Evolutionary conservation across 2,797 vertebrate species (phyloP), one percentile per base, ranked within the genome.

Genomic region (Chelidonichthys spinosus): DNA sequence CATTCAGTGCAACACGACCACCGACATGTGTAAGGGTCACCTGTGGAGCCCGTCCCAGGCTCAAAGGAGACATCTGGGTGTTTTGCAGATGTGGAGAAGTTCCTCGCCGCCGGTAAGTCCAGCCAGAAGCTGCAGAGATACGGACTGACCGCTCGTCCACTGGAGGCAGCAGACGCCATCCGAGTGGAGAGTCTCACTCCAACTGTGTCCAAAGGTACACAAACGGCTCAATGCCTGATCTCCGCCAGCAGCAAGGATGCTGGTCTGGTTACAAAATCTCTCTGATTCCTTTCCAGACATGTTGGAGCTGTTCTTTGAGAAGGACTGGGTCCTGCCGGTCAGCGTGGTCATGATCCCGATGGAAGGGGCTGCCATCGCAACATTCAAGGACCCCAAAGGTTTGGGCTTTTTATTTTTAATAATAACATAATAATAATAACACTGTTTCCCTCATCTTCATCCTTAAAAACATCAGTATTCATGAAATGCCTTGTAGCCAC

Each of bases 231-330:
- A 47, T 35, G 33, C 1, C 11, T 7, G 42, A 33, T 4, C 39
- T 6, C 17, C 33, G 13, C 14, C 13, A 15, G 15, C 11, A 32
- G 14, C 9, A 2, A 35, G 55, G 25, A 10, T 15, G 5, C 15
- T 37, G 3, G 1, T 47, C 11, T 49, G 7, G 7, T 35, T 6
- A 10, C 32, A 11, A 11, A 3, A 37, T 54, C 17, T 65, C 9
- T 63, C 6, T 50, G 6, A 7, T 55, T 64, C 9, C 11, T 62
- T 69, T 50, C 2, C 76, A 66, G 89, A 92, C 42, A 84, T 94
- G 10, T 74, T 98, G 74, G 79, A 83, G 0, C 0, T 96, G 52
- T 97, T 94, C 81, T 97, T 97, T 90, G 96, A 97, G 84, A 96
- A 84, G 66, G 54, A 7, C 32, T 95, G 94, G 82, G 87, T 79